A percentile compares a stretch with the other conserved stretches of the same genome.
phyloP scores from a whole-genome alignment of 2,888 invertebrate species.

The Sesia bembeciformis region DNA sequence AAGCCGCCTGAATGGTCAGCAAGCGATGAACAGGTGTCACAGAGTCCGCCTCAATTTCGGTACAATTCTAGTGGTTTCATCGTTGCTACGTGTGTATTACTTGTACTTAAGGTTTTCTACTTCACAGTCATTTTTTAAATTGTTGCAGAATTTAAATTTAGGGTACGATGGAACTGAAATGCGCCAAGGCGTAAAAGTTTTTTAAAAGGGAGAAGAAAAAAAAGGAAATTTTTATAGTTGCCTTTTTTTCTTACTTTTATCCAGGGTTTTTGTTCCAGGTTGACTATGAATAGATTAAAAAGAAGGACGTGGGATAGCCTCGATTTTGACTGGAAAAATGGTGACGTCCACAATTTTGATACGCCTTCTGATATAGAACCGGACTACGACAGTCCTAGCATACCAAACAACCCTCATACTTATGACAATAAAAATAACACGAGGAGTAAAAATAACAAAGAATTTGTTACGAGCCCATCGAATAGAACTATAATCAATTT shows the following conservation, averaged over 20 bases:
- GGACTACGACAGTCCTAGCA: constrained; percentile 62
- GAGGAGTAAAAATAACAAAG: constrained; percentile 39
- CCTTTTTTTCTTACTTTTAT: neutral
- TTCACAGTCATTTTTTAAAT: too few species aligned
- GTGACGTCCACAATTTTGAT: constrained; percentile 63
- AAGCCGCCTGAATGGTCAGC: too few species aligned
- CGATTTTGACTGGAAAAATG: constrained; percentile 72
- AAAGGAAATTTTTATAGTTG: neutral
- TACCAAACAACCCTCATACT: constrained; percentile 63
- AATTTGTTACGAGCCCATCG: constrained; percentile 56
- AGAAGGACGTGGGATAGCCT: constrained; percentile 76
- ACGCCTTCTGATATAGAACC: constrained; percentile 66
- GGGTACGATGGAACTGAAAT: too few species aligned
- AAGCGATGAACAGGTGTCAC: too few species aligned
- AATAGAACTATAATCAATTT: constrained; percentile 84
- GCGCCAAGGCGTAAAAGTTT: too few species aligned
- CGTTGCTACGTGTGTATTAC: too few species aligned
- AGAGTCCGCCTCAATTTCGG: too few species aligned
- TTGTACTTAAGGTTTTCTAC: too few species aligned
- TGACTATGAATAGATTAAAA: constrained; percentile 59
- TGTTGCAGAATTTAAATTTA: too few species aligned
- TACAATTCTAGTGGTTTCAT: too few species aligned
- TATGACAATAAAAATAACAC: constrained; percentile 52
- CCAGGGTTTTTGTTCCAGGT: constrained; percentile 28
- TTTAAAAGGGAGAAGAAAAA: too few species aligned